Percentiles rank a stretch among this genome's conserved stretches.
These are phyloP conservation scores for Pandion haliaetus DNA, from an alignment of 2,113 vertebrate genomes.

Conservation along the genomic window DNA sequence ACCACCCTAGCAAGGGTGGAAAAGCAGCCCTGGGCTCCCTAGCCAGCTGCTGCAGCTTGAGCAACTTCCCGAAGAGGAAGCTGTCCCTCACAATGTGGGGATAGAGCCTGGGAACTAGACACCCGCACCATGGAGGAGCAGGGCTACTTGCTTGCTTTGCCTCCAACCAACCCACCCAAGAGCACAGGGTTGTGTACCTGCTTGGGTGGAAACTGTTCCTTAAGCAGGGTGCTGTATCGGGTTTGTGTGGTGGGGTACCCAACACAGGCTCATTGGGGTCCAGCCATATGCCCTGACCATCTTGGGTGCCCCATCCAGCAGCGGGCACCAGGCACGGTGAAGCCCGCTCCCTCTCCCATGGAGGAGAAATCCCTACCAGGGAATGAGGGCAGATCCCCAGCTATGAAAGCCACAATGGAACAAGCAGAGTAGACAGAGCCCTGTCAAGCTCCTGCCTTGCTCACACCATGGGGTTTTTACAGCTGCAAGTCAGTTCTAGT, in stretches of 20 bases:
- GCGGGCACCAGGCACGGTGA: not conserved
- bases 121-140: fast-evolving
- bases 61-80: not conserved
- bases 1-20: not conserved
- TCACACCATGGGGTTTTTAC: not conserved
- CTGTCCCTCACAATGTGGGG: not conserved
- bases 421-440: not conserved
- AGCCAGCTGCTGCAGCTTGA: not conserved
- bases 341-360: not conserved
- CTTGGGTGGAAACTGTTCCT: not conserved
- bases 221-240: not conserved
- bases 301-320: not conserved
- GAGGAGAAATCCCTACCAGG: not conserved
- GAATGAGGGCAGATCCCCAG: not conserved
- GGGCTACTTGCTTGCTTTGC: not conserved
- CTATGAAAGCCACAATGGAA: not conserved
- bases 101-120: not conserved
- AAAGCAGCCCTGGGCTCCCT: not conserved
- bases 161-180: not conserved
- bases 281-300: fast-evolving
- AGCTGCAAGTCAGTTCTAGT: not conserved
- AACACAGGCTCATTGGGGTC: not conserved
- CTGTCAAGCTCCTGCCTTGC: not conserved
- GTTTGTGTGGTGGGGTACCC: too few species aligned
- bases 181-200: not conserved